Percentiles rank a stretch among this genome's conserved stretches.
These are phyloP conservation scores for Biston betularia DNA, from an alignment of 2,888 invertebrate species.

Conservation along the genomic window DNA sequence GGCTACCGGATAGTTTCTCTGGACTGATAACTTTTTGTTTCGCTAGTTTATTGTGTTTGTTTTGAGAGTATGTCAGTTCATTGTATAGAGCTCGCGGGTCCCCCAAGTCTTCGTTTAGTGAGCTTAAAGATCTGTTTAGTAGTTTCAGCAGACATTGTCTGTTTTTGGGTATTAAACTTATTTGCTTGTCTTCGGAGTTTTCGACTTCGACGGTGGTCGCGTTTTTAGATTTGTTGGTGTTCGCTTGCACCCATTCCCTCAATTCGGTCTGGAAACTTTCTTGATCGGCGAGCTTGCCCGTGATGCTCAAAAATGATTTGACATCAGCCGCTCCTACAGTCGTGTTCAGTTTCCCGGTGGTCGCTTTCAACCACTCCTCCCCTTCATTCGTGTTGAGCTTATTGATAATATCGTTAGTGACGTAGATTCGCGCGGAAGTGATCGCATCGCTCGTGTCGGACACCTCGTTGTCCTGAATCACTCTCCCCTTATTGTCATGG, in stretches of 20 bases:
- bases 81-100: conserved; percentile 78
- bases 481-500: conserved; percentile 71
- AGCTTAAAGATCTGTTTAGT: conserved; percentile 67
- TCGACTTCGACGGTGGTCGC: conserved; percentile 48
- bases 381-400: conserved; percentile 80
- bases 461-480: conserved; percentile 80
- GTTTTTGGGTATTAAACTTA: conserved; percentile 66
- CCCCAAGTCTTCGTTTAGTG: conserved; percentile 77
- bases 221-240: conserved; percentile 18
- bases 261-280: conserved; percentile 82
- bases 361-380: conserved; percentile 71
- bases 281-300: conserved; percentile 80
- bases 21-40: conserved; percentile 69
- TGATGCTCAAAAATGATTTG: conserved; percentile 75
- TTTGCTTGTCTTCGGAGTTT: conserved; percentile 23
- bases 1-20: conserved; percentile 63
- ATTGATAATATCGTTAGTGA: conserved; percentile 77
- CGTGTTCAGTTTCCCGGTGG: conserved; percentile 65
- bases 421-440: conserved; percentile 79
- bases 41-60: conserved; percentile 71
- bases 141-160: conserved; percentile 63
- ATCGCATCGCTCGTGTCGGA: conserved; percentile 76
- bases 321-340: conserved; percentile 69
- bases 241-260: conserved; percentile 66
- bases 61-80: conserved; percentile 75